Evolutionary conservation across 2,113 vertebrate species (phyloP).

Genomic region (Oreochromis spilurus): DNA sequence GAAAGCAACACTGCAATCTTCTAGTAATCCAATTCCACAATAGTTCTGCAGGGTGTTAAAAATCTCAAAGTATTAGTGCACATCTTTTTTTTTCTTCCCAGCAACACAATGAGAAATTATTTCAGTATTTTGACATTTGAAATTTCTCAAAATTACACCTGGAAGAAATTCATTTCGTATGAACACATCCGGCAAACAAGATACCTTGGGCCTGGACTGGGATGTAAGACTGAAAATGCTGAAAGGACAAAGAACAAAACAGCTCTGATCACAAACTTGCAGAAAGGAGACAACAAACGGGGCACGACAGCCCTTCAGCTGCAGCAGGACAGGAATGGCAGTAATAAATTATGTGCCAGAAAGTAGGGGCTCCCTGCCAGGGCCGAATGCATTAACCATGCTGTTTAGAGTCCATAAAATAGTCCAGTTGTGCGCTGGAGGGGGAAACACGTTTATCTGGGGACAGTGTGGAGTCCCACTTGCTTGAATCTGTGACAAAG

Average conservation of each 20-base stretch:
- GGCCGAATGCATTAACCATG: constrained; percentile 42
- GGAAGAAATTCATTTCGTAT: neutral
- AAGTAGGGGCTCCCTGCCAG: constrained; percentile 21
- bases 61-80: neutral
- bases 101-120: neutral
- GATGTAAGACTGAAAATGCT: neutral
- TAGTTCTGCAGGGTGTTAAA: neutral
- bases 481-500: neutral
- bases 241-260: neutral
- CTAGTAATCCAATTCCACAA: neutral
- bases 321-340: constrained; percentile 20
- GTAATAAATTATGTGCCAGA: constrained; percentile 27
- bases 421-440: constrained; percentile 22
- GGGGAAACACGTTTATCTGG: neutral
- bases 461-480: constrained; percentile 13
- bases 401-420: constrained; percentile 43
- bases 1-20: constrained; percentile 3
- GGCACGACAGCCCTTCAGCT: constrained; percentile 7
- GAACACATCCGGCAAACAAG: neutral
- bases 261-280: neutral
- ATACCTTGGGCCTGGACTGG: neutral
- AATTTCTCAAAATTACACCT: neutral
- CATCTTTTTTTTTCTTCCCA: neutral
- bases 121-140: neutral
- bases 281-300: neutral